Conservation (phyloP, 1,140 invertebrate genomes). For the Neocloeon triangulifer region DNA sequence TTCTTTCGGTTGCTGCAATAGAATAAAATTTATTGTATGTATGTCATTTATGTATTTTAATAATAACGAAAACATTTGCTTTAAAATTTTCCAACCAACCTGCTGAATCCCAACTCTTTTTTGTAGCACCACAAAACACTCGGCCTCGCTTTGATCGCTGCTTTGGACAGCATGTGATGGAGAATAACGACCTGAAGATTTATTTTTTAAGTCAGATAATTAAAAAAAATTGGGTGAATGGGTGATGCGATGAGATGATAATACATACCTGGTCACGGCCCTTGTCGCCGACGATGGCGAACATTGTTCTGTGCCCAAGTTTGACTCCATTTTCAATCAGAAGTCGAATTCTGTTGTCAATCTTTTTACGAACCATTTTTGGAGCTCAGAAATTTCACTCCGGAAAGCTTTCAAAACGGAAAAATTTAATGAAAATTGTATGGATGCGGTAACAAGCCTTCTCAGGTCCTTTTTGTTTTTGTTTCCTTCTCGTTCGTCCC, state of each 20-base stretch:
- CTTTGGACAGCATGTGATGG: slow-evolving; percentile 93
- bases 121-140: slow-evolving; percentile 98
- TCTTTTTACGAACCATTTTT: slow-evolving; percentile 86
- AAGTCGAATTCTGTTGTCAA: slow-evolving; percentile 86
- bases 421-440: no score
- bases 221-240: slow-evolving; percentile 8
- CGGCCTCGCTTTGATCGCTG: slow-evolving; percentile 74
- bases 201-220: neutral
- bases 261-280: slow-evolving; percentile 69
- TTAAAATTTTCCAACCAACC: slow-evolving; percentile 15
- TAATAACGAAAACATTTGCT: neutral
- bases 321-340: slow-evolving; percentile 94
- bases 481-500: no score
- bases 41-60: neutral
- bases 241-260: slow-evolving; percentile 2
- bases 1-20: slow-evolving; percentile 82
- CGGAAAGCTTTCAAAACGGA: no score
- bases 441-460: no score
- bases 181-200: slow-evolving; percentile 63
- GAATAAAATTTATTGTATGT: slow-evolving; percentile 8
- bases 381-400: no score
- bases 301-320: slow-evolving; percentile 72
- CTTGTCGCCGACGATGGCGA: slow-evolving; percentile 90
- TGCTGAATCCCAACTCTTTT: slow-evolving; percentile 83
- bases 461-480: no score